phyloP scores from a whole-genome alignment of 2,113 vertebrate species.

The Alces alces region DNA sequence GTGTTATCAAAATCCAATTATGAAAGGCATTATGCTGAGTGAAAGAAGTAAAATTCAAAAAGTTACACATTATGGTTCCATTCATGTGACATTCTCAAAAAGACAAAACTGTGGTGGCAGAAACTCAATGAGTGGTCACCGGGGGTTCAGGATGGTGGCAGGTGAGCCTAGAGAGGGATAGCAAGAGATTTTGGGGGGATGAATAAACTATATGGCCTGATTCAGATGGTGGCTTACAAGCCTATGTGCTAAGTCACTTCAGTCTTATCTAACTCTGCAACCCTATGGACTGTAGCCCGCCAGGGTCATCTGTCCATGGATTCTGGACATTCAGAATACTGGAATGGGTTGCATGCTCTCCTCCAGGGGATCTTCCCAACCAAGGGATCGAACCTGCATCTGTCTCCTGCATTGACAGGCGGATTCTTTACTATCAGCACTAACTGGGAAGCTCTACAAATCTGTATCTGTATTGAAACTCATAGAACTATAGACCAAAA shows the following conservation, averaged over 20 bases:
- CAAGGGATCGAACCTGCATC: background rate
- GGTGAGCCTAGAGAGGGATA: background rate
- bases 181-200: background rate
- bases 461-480: background rate
- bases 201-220: background rate
- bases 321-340: background rate
- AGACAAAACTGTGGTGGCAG: background rate
- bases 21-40: background rate
- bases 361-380: background rate
- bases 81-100: background rate
- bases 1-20: background rate
- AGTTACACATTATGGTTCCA: background rate
- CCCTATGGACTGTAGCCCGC: fast-evolving
- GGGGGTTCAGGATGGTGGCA: background rate
- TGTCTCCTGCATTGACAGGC: background rate
- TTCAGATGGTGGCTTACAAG: background rate
- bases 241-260: background rate
- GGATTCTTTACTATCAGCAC: background rate
- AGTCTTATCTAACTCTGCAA: background rate
- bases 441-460: background rate
- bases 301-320: background rate
- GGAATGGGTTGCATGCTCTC: background rate
- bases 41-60: background rate
- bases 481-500: background rate
- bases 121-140: background rate